Conservation (phyloP, 2,113 vertebrate species). For the Orthochromis malagaraziensis region DNA sequence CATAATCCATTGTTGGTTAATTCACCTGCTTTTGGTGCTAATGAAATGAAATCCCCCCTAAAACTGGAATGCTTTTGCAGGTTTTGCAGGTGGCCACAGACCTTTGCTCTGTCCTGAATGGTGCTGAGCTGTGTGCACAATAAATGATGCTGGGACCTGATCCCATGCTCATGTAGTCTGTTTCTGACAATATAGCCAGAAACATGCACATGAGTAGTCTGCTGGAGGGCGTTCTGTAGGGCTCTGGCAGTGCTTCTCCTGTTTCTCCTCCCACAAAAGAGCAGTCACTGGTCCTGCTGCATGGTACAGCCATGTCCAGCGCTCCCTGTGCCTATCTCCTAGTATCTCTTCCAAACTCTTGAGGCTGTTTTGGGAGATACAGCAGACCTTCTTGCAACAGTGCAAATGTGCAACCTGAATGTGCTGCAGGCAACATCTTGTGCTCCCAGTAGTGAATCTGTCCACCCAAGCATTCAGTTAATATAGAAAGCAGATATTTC, state of each 20-base stretch:
- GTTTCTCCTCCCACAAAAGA: not conserved
- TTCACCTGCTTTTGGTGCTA: not conserved
- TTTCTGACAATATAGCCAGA: not conserved
- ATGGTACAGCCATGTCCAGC: not conserved
- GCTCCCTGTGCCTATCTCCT: not conserved
- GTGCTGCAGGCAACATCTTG: not conserved
- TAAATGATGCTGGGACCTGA: not conserved
- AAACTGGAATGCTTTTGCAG: not conserved
- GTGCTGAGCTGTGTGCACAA: not conserved
- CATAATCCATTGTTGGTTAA: not conserved
- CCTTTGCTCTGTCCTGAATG: not conserved
- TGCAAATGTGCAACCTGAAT: not conserved
- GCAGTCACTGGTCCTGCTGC: not conserved
- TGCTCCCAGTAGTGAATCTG: not conserved
- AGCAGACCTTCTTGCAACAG: not conserved
- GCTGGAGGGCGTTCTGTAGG: not conserved
- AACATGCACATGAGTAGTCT: not conserved
- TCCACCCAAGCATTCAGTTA: not conserved
- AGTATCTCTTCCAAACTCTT: not conserved
- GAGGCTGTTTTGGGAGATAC: not conserved
- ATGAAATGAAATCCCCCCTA: not conserved
- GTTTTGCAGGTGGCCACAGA: not conserved
- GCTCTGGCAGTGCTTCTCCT: not conserved
- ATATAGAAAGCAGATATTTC: not conserved
- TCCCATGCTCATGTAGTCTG: not conserved